Base-by-base conservation (phyloP, 2,797 vertebrate species). In the Philypnodon macrostomus region DNA sequence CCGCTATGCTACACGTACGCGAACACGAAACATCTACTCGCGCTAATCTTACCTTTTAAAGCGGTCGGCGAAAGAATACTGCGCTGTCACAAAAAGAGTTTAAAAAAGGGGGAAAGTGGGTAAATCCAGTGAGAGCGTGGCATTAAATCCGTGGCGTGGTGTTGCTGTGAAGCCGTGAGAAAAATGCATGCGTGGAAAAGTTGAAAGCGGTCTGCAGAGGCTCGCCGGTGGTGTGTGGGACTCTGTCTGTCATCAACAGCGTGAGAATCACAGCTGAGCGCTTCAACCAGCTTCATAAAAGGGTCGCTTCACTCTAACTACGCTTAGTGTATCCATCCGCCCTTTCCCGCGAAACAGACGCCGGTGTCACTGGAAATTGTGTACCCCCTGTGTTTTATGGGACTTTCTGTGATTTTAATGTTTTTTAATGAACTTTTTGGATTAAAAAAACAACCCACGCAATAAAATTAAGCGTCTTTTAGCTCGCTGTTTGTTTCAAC, bases 121-220 rank as follows among this genome's bases (percentile, higher is more conserved):
- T 77, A 80, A 89, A 51, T 87, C 88, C 88, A 75, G 36, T 53
- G 33, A 63, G 73, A 67, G 30, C 54, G 39, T 39, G 47, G 32
- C 78, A 85, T 82, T 78, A 85, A 84, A 83, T 84, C 85, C 73
- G 74, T 53, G n/a, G 68, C 47, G 7, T 24, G 39, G 24, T 47
- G 9, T 58, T 41, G 60, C 50, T 5, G 60, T 21, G 52, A 19
- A 19, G 27, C 36, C 32, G 70, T 21, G 50, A 14, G 30, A 32
- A 26, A 45, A 7, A 41, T 44, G 45, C 62, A 24, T 47, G 65
- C 59, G 69, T 74, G 50, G 8, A 5, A 18, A 51, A 51, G 63
- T 44, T 26, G 40, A 49, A 2, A 30, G 26, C 26, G 14, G 36
- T 58, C 55, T 60, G 58, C 62, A 59, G 12, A 15, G 11, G 63